These are phyloP conservation scores for Argyresthia goedartella DNA, from an alignment of 2,888 invertebrate species.

Conservation along the genomic window DNA sequence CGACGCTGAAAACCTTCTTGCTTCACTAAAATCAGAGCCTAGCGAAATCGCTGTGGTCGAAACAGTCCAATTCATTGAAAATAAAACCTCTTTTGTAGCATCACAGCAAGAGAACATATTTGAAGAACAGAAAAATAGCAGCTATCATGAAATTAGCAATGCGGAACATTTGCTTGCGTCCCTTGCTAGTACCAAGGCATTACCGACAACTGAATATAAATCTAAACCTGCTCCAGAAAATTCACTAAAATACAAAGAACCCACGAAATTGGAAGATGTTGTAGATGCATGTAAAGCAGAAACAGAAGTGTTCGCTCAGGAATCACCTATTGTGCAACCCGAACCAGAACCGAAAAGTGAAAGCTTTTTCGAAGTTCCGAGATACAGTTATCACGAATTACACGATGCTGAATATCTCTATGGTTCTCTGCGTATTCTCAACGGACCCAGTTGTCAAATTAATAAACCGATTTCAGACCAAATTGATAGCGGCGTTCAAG, in stretches of 20 bases:
- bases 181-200: conserved; percentile 14
- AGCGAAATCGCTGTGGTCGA: background rate
- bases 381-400: conserved; percentile 32
- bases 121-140: conserved; percentile 15
- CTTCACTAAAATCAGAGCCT: conserved; percentile 7
- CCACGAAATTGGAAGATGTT: no score
- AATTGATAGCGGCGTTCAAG: no score
- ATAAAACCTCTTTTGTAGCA: background rate
- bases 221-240: conserved; percentile 8
- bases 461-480: no score
- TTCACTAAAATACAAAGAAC: background rate
- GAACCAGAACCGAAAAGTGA: conserved; percentile 1
- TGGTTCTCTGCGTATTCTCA: conserved; percentile 14
- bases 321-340: background rate
- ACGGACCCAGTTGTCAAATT: background rate
- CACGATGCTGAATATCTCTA: conserved; percentile 32
- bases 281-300: no score
- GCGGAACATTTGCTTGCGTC: conserved; percentile 25
- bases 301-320: no score
- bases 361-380: conserved; percentile 22
- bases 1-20: conserved; percentile 30
- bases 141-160: conserved; percentile 25
- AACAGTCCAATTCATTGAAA: background rate
- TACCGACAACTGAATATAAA: conserved; percentile 15
- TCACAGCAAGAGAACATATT: conserved; percentile 5